Base-by-base conservation (phyloP, 2,797 vertebrate species). In the Phataginus tetradactyla region DNA sequence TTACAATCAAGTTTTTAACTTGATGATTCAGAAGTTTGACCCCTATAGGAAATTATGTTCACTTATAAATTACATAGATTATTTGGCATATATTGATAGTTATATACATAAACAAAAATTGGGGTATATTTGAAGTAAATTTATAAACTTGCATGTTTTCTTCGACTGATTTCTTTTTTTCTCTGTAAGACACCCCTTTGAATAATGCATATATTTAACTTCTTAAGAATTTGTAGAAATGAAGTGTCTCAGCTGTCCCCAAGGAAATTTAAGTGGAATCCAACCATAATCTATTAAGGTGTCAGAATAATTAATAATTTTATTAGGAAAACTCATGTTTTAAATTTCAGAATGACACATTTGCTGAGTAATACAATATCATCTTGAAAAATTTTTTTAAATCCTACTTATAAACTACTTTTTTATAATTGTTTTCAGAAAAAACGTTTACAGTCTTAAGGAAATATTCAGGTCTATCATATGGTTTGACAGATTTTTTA, bases 401-500 rank as follows among this genome's bases (percentile, higher is more conserved):
- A 53, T 98, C 63, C 49, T 93, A 81, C 97, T 97, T 97, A 98
- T 59, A 96, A 97, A 96, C 66, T 97, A 97, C 37, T 95, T 98
- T 98, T 98, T 98, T 97, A 97, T 95, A 91, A 97, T 98, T 98
- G 89, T 98, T 97, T 97, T 96, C 96, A 97, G 90, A 96, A 98
- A 96, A 95, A 98, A 98, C 97, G 98, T 99, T 99, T 99, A 99
- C 98, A 99, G 95, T 99, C 97, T 98, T 98, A 98, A 69, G 93
- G 98, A 98, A 99, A 98, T 99, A 99, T 98, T 99, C 98, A 99
- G 99, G 98, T 99, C 98, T 99, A 89, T 99, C 95, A 98, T 98
- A 99, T 98, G 97, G 97, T 98, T 99, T 99, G 98, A 98, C 98
- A 98, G 98, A 98, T 98, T 99, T 99, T 99, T 99, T 98, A 99